phyloP scores from a whole-genome alignment of 2,888 invertebrate genomes.

The Meandrusa payeni region DNA sequence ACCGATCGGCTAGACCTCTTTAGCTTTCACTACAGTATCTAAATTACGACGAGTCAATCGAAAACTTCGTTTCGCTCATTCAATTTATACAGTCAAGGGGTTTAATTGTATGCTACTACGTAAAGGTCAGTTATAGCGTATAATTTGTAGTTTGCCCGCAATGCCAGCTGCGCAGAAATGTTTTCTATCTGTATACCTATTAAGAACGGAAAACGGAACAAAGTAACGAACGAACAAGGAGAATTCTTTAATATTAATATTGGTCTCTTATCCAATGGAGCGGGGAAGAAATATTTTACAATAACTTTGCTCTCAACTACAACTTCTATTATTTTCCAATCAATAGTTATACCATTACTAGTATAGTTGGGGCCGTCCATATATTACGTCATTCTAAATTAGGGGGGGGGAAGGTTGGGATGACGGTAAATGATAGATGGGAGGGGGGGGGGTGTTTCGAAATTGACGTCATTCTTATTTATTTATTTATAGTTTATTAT shows the following conservation, averaged over 20 bases:
- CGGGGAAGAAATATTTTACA: neutral
- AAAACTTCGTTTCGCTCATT: slow-evolving; percentile 13
- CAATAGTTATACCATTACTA: too few species aligned
- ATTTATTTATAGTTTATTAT: too few species aligned
- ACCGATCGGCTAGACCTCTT: slow-evolving; percentile 12
- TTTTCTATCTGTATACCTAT: slow-evolving; percentile 1
- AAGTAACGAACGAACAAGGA: neutral
- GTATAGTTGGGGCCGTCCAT: too few species aligned
- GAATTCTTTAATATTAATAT: slow-evolving; percentile 7
- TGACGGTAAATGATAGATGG: too few species aligned
- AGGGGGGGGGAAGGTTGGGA: too few species aligned
- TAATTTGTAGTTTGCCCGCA: neutral
- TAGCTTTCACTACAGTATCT: slow-evolving; percentile 17
- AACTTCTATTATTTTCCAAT: too few species aligned
- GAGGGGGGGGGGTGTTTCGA: too few species aligned
- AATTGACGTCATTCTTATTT: too few species aligned
- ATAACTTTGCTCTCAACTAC: neutral
- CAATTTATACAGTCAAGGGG: slow-evolving; percentile 66
- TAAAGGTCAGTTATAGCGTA: too few species aligned
- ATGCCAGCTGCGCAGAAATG: neutral
- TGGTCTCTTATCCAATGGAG: slow-evolving; percentile 1
- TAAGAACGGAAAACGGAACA: slow-evolving; percentile 4
- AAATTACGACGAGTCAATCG: slow-evolving; percentile 14
- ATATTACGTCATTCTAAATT: too few species aligned
- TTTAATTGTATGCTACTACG: too few species aligned